phyloP scores from a whole-genome alignment of 2,888 invertebrate genomes.

The Drosophila anceps region DNA sequence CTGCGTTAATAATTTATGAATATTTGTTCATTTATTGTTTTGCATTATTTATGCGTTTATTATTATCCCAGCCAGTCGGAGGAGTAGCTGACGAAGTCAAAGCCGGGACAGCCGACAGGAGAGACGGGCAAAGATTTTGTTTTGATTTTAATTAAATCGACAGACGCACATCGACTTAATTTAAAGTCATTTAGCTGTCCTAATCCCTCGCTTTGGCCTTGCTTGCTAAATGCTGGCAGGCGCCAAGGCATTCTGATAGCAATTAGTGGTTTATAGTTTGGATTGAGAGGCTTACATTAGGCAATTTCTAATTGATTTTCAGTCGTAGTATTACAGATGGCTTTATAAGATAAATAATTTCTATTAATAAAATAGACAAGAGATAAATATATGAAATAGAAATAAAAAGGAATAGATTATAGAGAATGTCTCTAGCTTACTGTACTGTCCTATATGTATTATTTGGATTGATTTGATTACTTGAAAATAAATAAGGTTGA shows the following conservation, averaged over 20 bases:
- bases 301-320: not conserved
- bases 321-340: not conserved
- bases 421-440: not conserved
- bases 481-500: too few relatives aligned
- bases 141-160: constrained; percentile 82
- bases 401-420: not conserved
- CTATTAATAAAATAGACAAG: not conserved
- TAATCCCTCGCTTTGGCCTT: constrained; percentile 56
- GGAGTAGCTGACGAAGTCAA: not conserved
- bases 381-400: not conserved
- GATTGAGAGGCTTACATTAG: not conserved
- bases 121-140: constrained; percentile 66
- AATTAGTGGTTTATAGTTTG: constrained; percentile 25
- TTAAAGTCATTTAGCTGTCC: constrained; percentile 70
- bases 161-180: constrained; percentile 74
- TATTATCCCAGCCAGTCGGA: constrained; percentile 59
- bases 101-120: not conserved
- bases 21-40: constrained; percentile 82
- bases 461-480: too few relatives aligned
- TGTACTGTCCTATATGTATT: too few relatives aligned
- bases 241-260: constrained; percentile 6
- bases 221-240: constrained; percentile 19
- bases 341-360: not conserved
- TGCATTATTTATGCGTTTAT: constrained; percentile 79
- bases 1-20: constrained; percentile 80